Base-by-base conservation (phyloP, 2,888 invertebrate genomes). In the Coenonympha arcania region DNA sequence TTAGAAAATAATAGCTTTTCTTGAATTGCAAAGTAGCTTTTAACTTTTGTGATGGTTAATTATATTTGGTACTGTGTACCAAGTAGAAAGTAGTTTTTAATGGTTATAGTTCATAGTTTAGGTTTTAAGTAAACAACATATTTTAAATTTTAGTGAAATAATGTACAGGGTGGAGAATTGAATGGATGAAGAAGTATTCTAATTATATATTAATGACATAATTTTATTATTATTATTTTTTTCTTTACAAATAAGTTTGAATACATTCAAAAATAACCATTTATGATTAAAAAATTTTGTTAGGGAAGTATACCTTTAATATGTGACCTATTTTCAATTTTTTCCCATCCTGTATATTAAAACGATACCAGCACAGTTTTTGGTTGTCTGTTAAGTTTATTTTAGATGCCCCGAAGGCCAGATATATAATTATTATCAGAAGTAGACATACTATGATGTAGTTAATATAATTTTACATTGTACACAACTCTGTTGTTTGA, bases 401-500 rank as follows among this genome's bases (percentile, higher is more conserved):
- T 64, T 65, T 52, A 72, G 73, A 66, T 55, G 49, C 47, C 34
- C 55, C 70, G 56, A 71, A 65, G 79, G 76, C 78, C 78, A 77
- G 77, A 76, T 68, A 66, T 66, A 65, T 70, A 64, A 66, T 63
- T 73, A 67, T 4, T 26, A 26, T 4, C n/a, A 26, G 9, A 6
- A 33, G 74, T 75, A 24, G 6, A 9, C 15, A 24, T 22, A 37
- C 73, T 73, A 73, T 75, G 61, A 71, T 69, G 65, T 79, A 73
- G 69, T 69, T 75, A 61, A 73, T 73, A 75, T 64, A 67, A 68
- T 75, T 60, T 73, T 73, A 75, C 64, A 67, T 22, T 39, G 67
- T 66, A 74, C 65, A 67, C 63, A 71, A 73, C n/a, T 70, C 66
- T 76, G 70, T 81, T 77, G 85, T 85, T 85, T 85, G 83, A 84